Evolutionary conservation across 2,888 invertebrate species (phyloP), one percentile per base, ranked within the genome.

Genomic region (Isotomurus palustris): DNA sequence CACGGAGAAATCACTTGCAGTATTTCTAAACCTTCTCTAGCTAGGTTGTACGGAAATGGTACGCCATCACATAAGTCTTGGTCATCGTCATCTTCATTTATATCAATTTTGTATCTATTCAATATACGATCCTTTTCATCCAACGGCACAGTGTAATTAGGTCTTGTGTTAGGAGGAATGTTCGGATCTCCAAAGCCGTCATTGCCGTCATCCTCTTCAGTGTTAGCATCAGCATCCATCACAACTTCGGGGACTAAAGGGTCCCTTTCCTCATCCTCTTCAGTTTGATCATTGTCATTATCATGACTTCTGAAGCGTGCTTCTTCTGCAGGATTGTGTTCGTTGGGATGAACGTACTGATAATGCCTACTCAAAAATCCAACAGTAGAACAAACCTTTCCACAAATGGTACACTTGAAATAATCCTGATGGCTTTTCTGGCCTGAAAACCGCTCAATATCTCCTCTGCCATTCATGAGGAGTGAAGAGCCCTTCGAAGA

Each of bases 331-430:
- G 59, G 54, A 40, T 63, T 60, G 25, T 38, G 43, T 0, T 25
- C 40, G 6, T 43, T 29, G 6, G 57, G 54, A 29, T 63, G 63
- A 14, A 35, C 43, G 21, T 57, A 57, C 41, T 57, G 56, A 21
- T 63, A 63, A 40, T 63, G 63, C 6, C 57, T 27, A 5, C 53
- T 40, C n/a, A 63, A 43, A 27, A 60, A 63, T n/a, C 40, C 53
- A n/a, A 60, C 43, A 2, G 56, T 29, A 2, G 59, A 44, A 35
- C 50, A 53, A 8, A 28, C 8, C 17, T 54, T 57, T 27, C 53
- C 32, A 44, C 63, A 63, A 21, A 60, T 28, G 1, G 50, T 54
- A 49, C 63, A 63, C n/a, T n/a, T n/a, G n/a, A n/a, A n/a, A n/a
- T n/a, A n/a, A n/a, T n/a, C n/a, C n/a, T n/a, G n/a, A n/a, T n/a